A percentile compares a stretch with the other conserved stretches of the same genome.
Conservation (phyloP, 2,888 invertebrate genomes). For the Drosophila dives region DNA sequence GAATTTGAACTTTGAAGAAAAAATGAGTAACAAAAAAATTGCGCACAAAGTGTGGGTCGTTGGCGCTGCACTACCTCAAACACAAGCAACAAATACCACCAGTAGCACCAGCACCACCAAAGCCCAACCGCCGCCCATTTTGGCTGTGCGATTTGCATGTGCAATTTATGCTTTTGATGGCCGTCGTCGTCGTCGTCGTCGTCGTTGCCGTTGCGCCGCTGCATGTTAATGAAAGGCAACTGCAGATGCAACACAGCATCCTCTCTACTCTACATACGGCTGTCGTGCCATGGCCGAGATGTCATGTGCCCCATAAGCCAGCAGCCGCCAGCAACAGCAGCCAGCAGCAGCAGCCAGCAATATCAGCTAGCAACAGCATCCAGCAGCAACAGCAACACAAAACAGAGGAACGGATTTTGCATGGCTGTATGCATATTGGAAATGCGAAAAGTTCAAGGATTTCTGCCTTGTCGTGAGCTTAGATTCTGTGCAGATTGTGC, state of each 20-base stretch:
- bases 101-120: neutral
- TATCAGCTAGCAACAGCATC: constrained; percentile 11
- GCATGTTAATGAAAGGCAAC: constrained; percentile 77
- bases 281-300: constrained; percentile 36
- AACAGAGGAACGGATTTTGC: constrained; percentile 43
- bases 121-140: constrained; percentile 29
- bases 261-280: constrained; percentile 36
- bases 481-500: constrained; percentile 60
- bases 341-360: constrained; percentile 8
- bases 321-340: constrained; percentile 26
- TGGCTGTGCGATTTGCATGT: constrained; percentile 69
- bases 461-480: constrained; percentile 60
- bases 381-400: constrained; percentile 8
- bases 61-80: constrained; percentile 14
- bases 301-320: constrained; percentile 45
- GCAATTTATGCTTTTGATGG: constrained; percentile 79
- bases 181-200: constrained; percentile 33
- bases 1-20: constrained; percentile 42
- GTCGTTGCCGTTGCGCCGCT: constrained; percentile 7
- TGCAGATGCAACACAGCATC: constrained; percentile 53
- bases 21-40: constrained; percentile 15
- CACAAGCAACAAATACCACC: neutral
- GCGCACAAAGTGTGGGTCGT: constrained; percentile 32
- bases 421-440: constrained; percentile 72
- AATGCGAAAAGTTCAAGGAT: constrained; percentile 78